Conservation (phyloP, 2,888 invertebrate genomes). For the Corythucha ciliata region DNA sequence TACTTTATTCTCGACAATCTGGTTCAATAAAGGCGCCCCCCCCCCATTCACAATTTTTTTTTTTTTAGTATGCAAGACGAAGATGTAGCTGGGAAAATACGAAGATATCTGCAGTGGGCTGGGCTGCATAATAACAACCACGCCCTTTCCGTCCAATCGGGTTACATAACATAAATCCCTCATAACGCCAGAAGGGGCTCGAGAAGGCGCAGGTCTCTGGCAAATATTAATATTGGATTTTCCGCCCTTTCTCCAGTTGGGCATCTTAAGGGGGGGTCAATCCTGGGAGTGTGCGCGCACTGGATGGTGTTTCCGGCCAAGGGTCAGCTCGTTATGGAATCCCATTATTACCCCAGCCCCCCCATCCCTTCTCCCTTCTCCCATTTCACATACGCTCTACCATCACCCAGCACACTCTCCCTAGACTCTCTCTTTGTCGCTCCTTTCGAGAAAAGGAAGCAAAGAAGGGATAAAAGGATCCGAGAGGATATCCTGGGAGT, state of each 20-base stretch:
- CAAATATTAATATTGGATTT: constrained; percentile 26
- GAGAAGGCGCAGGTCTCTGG: constrained; percentile 12
- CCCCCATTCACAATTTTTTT: too few species aligned
- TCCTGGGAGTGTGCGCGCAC: constrained; percentile 17
- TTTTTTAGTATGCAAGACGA: too few species aligned
- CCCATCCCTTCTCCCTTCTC: not conserved
- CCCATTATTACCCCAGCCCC: constrained; percentile 22
- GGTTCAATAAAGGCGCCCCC: too few species aligned
- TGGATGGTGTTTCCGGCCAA: constrained; percentile 21
- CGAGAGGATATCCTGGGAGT: constrained; percentile 26
- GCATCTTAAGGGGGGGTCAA: not conserved
- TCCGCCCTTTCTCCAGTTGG: constrained; percentile 7
- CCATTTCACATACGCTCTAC: constrained; percentile 2
- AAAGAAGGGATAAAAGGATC: constrained; percentile 24
- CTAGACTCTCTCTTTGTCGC: not conserved
- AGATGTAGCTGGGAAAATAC: too few species aligned
- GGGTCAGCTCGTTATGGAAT: constrained; percentile 28
- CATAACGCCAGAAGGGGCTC: constrained; percentile 12
- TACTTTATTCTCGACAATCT: too few species aligned
- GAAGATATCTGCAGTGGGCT: constrained; percentile 4
- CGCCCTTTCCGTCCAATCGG: constrained; percentile 8
- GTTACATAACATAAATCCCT: constrained; percentile 23
- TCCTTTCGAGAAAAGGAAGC: not conserved
- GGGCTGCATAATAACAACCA: constrained; percentile 1
- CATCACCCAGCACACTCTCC: not conserved